Percentiles rank a stretch among this genome's conserved stretches.
phyloP scores from a whole-genome alignment of 2,113 vertebrate genomes.

The Burhinus oedicnemus region DNA sequence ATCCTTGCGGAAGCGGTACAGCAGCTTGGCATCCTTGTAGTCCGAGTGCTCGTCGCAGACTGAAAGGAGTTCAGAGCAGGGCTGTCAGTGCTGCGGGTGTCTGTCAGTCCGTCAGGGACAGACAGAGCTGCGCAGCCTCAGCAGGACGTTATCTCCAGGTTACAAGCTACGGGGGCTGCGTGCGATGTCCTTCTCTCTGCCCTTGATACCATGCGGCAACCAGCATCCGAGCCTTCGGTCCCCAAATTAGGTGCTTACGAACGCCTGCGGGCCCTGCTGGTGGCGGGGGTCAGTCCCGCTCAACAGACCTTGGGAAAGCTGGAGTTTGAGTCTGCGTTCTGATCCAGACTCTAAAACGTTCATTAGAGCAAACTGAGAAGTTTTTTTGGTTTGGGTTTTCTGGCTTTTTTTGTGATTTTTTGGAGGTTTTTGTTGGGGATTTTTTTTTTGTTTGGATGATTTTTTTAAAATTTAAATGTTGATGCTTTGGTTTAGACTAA shows the following conservation, averaged over 20 bases:
- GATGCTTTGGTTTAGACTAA: background rate
- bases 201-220: background rate
- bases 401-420: background rate
- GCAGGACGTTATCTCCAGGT: background rate
- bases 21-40: slow-evolving; percentile 87
- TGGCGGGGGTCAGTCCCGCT: background rate
- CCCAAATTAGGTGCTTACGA: fast-evolving
- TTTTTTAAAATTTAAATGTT: background rate
- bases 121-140: background rate
- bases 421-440: too few relatives aligned
- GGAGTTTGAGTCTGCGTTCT: background rate
- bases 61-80: slow-evolving; percentile 31
- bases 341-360: background rate
- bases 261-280: background rate
- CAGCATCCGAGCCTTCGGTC: fast-evolving
- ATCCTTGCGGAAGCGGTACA: slow-evolving; percentile 89
- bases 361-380: background rate
- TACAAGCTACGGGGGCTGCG: background rate
- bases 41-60: slow-evolving; percentile 84
- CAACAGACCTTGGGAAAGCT: background rate
- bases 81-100: background rate
- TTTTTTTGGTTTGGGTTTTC: background rate
- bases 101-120: fast-evolving
- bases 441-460: too few relatives aligned
- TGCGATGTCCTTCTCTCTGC: fast-evolving